Percentiles rank a stretch among this genome's conserved stretches.
Conservation (phyloP, 2,113 vertebrate species). For the Passer domesticus region DNA sequence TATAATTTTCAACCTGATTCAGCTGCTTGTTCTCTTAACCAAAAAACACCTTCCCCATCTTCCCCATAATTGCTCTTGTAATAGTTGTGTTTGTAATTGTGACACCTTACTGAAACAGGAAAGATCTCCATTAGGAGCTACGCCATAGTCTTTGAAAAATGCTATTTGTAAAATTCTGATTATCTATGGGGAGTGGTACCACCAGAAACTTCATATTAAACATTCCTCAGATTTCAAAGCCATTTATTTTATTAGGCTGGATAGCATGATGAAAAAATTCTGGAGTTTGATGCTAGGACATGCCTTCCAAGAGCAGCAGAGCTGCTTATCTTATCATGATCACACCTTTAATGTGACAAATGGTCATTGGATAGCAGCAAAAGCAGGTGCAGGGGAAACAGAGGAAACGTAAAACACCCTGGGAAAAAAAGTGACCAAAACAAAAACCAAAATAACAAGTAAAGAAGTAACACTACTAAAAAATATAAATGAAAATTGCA, state of each 20-base stretch:
- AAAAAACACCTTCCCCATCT: background rate
- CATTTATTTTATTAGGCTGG: background rate
- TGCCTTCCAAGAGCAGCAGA: fast-evolving
- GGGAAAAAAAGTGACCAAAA: background rate
- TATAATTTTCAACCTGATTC: background rate
- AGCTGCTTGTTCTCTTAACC: background rate
- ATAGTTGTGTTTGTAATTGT: background rate
- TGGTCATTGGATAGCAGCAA: background rate
- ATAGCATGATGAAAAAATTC: background rate
- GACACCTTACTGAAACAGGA: background rate
- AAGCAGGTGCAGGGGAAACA: background rate
- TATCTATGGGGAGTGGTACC: background rate
- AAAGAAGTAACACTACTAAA: background rate
- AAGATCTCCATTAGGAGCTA: background rate
- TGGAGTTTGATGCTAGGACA: background rate
- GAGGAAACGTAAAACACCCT: background rate
- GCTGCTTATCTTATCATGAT: background rate
- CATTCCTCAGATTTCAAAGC: background rate
- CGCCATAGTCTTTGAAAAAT: background rate
- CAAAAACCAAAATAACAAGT: background rate
- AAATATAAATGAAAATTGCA: background rate
- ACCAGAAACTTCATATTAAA: background rate
- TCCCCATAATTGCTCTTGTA: background rate
- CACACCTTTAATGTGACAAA: background rate
- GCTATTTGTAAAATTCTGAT: background rate